Conservation (phyloP, 2,113 vertebrate genomes). For the Gila orcuttii region DNA sequence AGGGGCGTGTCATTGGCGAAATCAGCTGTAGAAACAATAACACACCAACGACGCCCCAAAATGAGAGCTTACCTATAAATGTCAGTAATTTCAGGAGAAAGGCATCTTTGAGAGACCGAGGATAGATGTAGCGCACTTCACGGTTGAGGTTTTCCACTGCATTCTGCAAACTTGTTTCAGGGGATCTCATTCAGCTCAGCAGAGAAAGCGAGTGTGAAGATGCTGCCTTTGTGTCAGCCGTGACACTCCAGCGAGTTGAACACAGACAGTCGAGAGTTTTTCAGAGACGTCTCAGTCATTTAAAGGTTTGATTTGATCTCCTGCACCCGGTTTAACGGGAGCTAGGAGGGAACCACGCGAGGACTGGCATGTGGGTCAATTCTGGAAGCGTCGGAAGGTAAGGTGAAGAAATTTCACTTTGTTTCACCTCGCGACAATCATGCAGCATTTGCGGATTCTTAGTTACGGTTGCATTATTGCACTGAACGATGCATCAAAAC, state of each 20-base stretch:
- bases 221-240: constrained; percentile 53
- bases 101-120: constrained; percentile 2
- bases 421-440: constrained; percentile 38
- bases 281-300: constrained; percentile 34
- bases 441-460: constrained; percentile 8
- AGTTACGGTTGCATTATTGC: background rate
- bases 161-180: constrained; percentile 38
- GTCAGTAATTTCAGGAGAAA: background rate
- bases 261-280: constrained; percentile 53
- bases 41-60: constrained; percentile 54
- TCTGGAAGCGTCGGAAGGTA: constrained; percentile 81
- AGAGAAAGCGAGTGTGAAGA: constrained; percentile 34
- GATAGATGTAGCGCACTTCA: background rate
- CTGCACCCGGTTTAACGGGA: constrained; percentile 66
- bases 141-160: background rate
- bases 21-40: constrained; percentile 78
- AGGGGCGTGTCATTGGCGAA: constrained; percentile 69
- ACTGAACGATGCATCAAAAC: background rate
- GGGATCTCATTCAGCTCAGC: constrained; percentile 4
- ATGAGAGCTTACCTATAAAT: constrained; percentile 17
- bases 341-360: constrained; percentile 63
- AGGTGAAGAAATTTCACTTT: constrained; percentile 58
- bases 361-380: constrained; percentile 81
- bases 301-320: constrained; percentile 33
- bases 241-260: constrained; percentile 6